Base-by-base conservation (phyloP, 2,888 invertebrate species). In the Polydrusus tereticollis region DNA sequence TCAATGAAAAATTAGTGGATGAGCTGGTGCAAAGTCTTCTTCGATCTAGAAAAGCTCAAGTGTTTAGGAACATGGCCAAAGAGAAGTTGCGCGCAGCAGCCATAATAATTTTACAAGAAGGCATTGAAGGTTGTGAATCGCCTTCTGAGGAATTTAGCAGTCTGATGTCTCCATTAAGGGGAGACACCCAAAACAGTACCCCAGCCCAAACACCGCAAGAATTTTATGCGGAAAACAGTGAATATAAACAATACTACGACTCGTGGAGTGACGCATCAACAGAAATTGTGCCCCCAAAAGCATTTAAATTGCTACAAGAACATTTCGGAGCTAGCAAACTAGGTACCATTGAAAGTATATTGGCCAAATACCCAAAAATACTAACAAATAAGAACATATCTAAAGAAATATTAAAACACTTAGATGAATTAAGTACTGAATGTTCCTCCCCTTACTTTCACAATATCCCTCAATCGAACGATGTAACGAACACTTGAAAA, bases 301-400 rank as follows among this genome's bases (percentile, higher is more conserved):
- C 89, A 0, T 89, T 90, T 78, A 88, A 87, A 76, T 82, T 87
- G 0, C 80, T 89, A 29, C 88, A 88, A 78, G 88, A 89, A 55
- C 86, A 87, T 72, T 82, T 85, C 0, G 81, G 80, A 47, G 73
- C 82, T 60, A 79, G 86, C 78, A 82, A 80, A 76, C 78, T 82
- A 2, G 83, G 83, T 26, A 83, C 81, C 72, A 82, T 88, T 75
- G 86, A 87, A 72, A 86, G 88, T 8, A 85, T 89, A 78, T 86
- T 88, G 21, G 90, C 89, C 0, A 87, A 89, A 59, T 92, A 91
- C 82, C 91, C 91, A 0, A 86, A 90, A 66, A 88, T 90, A 47
- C 85, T 89, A 72, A 90, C 89, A 78, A 87, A 88, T 14, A 90
- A 90, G 83, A 89, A 88, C 59, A 84, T 89, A 33, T 87, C 87